Evolutionary conservation across 1,140 invertebrate species (phyloP), one percentile per base, ranked within the genome.

Genomic region (Scaptodrosophila lebanonensis): DNA sequence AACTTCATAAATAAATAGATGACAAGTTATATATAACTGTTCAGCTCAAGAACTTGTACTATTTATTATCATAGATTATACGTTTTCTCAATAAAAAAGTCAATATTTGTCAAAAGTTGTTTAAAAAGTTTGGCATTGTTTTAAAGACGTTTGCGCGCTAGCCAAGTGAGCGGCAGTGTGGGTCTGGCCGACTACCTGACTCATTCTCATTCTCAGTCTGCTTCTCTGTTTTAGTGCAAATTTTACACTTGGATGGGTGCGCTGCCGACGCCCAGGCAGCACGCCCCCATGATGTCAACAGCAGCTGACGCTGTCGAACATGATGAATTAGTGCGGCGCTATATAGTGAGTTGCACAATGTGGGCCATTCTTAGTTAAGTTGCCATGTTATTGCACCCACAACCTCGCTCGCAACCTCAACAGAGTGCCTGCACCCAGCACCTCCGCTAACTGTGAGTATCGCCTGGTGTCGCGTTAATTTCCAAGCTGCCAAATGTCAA

Each of bases 401-500:
- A 11, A 2, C 8, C 13, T 29, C 9, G 15, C 11, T 32, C 22
- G 6, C 35, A 16, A n/a, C n/a, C 7, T 25, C 12, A 32, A 35
- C 15, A 27, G 30, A 32, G n/a, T 1, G n/a, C 11, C 6, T 15
- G 2, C 3, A 1, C 6, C 7, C 5, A 12, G 18, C 29, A 2
- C n/a, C 16, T 30, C 1, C 29, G 9, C 29, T 12, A 11, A 30
- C 22, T 4, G 8, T 38, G 43, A 29, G 32, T 30, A 52, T 32
- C 11, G 13, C 16, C 25, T 57, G 44, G 29, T 50, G 60, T 45
- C 53, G 73, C 64, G 73, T 77, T 77, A 77, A 77, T 77, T 77
- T 77, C 66, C 68, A 59, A 72, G 68, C 73, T 77, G 68, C 58
- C 73, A 77, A 77, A 77, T 77, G 73, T 77, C 73, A 77, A 79